Evolutionary conservation across 2,113 vertebrate genomes (phyloP).

Genomic region (Platysternon megacephalum): DNA sequence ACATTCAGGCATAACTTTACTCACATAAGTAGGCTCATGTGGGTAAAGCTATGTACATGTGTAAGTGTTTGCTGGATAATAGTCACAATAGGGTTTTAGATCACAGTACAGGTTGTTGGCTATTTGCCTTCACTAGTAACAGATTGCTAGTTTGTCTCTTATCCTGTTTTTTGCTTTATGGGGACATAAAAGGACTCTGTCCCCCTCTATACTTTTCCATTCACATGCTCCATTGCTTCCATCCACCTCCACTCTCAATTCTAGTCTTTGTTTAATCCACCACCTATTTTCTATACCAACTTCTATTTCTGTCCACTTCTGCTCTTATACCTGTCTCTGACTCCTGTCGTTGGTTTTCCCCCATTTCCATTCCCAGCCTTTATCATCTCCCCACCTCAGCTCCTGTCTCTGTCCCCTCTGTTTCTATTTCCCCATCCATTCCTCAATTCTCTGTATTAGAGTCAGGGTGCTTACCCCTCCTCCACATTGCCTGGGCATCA

Average conservation of each 20-base stretch:
- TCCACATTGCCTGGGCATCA: neutral
- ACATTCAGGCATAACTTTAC: neutral
- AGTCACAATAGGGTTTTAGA: too few species aligned
- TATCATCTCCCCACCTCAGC: neutral
- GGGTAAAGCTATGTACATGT: neutral
- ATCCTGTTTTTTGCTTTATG: too few species aligned
- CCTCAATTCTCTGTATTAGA: neutral
- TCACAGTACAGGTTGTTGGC: too few species aligned
- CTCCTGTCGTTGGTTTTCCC: neutral
- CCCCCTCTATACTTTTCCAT: fast-evolving
- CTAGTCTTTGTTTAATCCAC: neutral
- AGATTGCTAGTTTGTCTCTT: too few species aligned
- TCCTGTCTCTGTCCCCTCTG: neutral
- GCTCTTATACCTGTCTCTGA: neutral
- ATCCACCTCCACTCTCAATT: neutral
- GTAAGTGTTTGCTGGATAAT: too few species aligned
- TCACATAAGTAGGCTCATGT: neutral
- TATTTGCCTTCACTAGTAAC: too few species aligned
- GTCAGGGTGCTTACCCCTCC: neutral
- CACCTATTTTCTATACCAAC: neutral
- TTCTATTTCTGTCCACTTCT: neutral
- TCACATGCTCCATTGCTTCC: neutral
- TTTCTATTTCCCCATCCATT: neutral
- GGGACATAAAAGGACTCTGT: neutral
- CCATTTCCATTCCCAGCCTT: neutral